Conservation (phyloP, 2,888 invertebrate genomes). For the Notodonta dromedarius region DNA sequence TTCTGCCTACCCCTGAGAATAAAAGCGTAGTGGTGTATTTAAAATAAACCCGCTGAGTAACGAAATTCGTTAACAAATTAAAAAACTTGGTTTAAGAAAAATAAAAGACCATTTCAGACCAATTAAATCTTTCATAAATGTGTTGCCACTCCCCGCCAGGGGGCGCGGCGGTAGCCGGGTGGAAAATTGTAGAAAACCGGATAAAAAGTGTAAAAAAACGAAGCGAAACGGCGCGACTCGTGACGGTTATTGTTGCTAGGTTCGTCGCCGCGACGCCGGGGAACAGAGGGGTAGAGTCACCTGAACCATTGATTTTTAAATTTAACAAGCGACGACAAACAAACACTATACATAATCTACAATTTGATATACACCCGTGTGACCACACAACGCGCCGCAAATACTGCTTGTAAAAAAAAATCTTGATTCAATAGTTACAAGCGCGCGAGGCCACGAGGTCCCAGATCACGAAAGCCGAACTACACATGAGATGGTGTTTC, state of each 20-base stretch:
- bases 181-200: conserved; percentile 26
- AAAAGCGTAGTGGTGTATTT: too few species aligned
- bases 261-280: not conserved
- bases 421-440: not conserved
- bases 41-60: too few species aligned
- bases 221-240: conserved; percentile 10
- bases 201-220: conserved; percentile 20
- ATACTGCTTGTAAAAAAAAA: too few species aligned
- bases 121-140: conserved; percentile 40
- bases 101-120: conserved; percentile 35
- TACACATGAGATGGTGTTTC: too few species aligned
- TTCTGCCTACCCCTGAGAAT: too few species aligned
- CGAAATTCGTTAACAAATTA: too few species aligned
- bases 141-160: conserved; percentile 39
- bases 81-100: conserved; percentile 17
- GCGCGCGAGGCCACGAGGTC: too few species aligned
- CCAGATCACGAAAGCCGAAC: too few species aligned
- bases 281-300: not conserved
- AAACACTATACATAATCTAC: too few species aligned
- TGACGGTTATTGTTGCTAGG: conserved; percentile 7
- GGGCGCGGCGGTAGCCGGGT: conserved; percentile 20
- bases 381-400: too few species aligned
- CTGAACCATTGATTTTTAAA: not conserved
- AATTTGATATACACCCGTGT: too few species aligned
- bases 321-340: not conserved